Base-by-base conservation (phyloP, 2,113 vertebrate genomes). In the Callipepla californica region DNA sequence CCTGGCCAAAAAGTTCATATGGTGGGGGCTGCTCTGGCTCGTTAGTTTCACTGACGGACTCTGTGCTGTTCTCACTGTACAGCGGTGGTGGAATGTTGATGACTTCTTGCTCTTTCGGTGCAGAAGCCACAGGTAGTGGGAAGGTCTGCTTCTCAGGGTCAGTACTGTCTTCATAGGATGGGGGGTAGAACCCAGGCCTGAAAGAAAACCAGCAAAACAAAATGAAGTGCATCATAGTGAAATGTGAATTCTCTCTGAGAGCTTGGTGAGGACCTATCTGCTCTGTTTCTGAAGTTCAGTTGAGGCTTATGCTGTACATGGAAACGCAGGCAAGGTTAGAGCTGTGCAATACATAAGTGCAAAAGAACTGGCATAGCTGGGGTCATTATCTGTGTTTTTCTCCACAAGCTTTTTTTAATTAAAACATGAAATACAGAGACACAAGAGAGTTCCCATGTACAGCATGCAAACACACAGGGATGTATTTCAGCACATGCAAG, bases 141-240 rank as follows among this genome's bases (percentile, higher is more conserved):
- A n/a, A 89, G 3, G 51, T 55, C 30, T 88, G 84, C 69, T 96
- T 97, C 88, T 80, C 79, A 7, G 38, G 70, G 53, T 93, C 85
- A 36, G 97, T 95, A 44, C 96, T 98, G 67, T 98, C 98, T 90
- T 98, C 97, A 3, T 99, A 99, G 3, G 98, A 97, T 7, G 98
- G 98, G 42, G 98, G 98, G 75, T 98, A 98, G 65, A 97, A 97
- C 65, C 97, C 95, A 15, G 97, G 97, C 87, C 98, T 99, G 93
- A 76, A 97, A 93, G 94, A 67, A 85, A 32, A 26, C 22, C n/a
- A 26, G 30, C 22, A 79, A 82, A n/a, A 6, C 6, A 23, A 40
- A 72, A 84, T 59, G 32, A 58, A 74, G 40, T 18, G 62, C 7
- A 9, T 20, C 3, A 3, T 48, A 26, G 26, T 86, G 34, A 80